phyloP scores from a whole-genome alignment of 23 tunicate genomes.

The Oikopleura albicans region DNA sequence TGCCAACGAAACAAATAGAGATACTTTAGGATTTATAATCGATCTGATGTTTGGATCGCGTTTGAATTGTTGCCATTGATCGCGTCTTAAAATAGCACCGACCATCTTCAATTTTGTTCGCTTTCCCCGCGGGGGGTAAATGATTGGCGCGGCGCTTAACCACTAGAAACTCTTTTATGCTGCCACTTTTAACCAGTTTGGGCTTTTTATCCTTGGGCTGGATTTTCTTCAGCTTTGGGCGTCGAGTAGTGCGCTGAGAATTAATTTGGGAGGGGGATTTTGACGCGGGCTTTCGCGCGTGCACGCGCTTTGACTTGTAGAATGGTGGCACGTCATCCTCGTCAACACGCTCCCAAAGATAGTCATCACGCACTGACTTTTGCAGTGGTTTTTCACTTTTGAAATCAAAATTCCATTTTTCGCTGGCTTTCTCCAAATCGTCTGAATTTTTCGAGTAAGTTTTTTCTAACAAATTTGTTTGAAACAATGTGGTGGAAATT shows the following conservation, averaged over 20 bases:
- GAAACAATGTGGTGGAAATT: no score
- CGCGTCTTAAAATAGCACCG: background rate
- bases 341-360: background rate
- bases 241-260: no score
- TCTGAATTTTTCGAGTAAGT: background rate
- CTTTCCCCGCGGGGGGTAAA: no score
- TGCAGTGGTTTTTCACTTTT: background rate
- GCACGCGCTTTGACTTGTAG: background rate
- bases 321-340: background rate
- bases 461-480: no score
- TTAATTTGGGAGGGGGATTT: background rate
- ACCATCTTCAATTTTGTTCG: background rate
- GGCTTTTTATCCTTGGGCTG: no score
- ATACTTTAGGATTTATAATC: background rate
- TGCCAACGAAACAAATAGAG: background rate
- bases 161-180: background rate
- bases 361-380: background rate
- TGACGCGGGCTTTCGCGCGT: background rate
- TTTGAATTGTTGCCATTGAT: background rate
- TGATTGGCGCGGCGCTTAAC: no score
- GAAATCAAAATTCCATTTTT: background rate
- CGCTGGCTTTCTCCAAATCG: background rate
- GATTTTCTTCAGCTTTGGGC: no score
- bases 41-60: background rate
- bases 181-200: background rate